These are phyloP conservation scores for Saimiri boliviensis DNA, from an alignment of 2,113 vertebrate genomes.

Conservation along the genomic window DNA sequence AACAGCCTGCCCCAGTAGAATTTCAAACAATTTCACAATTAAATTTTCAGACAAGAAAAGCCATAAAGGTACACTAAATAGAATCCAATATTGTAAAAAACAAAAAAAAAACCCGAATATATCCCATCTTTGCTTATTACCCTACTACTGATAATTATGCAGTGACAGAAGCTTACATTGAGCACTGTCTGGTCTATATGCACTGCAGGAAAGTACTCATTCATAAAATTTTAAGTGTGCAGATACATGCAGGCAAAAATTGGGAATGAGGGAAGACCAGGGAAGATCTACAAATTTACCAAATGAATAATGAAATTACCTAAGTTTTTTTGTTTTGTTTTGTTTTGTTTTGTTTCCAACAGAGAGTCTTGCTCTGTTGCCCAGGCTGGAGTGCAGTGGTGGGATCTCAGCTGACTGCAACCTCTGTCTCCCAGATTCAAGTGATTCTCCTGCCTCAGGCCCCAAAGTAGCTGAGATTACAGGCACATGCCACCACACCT, in stretches of 20 bases:
- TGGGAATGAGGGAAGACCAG: neutral
- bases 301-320: neutral
- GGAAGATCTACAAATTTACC: neutral
- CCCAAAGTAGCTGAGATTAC: no score
- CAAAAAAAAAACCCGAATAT: neutral
- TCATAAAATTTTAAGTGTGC: neutral
- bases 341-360: no score
- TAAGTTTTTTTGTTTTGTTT: neutral
- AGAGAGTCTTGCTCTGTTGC: no score
- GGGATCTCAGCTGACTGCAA: no score
- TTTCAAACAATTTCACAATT: constrained; percentile 37
- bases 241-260: neutral
- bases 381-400: no score
- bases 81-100: constrained; percentile 3
- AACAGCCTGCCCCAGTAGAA: neutral
- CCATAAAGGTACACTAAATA: neutral
- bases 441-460: no score
- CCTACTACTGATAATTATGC: neutral
- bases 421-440: no score
- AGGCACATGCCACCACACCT: no score
- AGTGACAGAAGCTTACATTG: neutral
- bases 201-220: neutral
- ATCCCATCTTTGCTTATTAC: neutral
- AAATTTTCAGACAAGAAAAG: neutral
- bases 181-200: neutral